A percentile compares a stretch with the other conserved stretches of the same genome.
These are phyloP conservation scores for Arvicanthis niloticus DNA, from an alignment of 2,113 vertebrate species.

Conservation along the genomic window DNA sequence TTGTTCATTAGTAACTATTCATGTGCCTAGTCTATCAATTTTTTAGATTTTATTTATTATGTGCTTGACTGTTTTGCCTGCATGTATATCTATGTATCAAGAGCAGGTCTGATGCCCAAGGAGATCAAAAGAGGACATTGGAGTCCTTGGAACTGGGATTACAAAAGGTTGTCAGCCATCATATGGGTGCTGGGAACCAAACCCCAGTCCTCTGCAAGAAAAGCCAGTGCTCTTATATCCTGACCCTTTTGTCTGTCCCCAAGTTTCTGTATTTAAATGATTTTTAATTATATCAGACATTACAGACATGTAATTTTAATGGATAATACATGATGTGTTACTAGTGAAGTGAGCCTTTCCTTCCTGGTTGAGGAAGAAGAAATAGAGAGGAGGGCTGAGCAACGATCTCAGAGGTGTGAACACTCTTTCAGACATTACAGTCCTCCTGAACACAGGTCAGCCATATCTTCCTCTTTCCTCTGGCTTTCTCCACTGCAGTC, in stretches of 20 bases:
- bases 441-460: not conserved
- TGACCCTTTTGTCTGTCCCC: not conserved
- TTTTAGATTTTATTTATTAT: not conserved
- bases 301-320: not conserved
- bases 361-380: not conserved
- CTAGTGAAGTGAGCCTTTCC: not conserved
- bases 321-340: not conserved
- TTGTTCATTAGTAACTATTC: not conserved
- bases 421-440: not conserved
- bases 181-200: not conserved
- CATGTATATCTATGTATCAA: not conserved
- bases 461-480: not conserved
- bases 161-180: not conserved
- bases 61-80: not conserved
- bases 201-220: not conserved
- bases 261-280: not conserved
- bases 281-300: not conserved
- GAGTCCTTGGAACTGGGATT: not conserved
- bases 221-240: not conserved
- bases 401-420: not conserved
- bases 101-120: not conserved
- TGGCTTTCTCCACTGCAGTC: not conserved
- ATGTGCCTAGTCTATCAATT: not conserved
- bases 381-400: not conserved
- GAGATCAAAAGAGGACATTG: not conserved